Conservation (phyloP, 2,113 vertebrate genomes). For the Ctenodactylus gundi region DNA sequence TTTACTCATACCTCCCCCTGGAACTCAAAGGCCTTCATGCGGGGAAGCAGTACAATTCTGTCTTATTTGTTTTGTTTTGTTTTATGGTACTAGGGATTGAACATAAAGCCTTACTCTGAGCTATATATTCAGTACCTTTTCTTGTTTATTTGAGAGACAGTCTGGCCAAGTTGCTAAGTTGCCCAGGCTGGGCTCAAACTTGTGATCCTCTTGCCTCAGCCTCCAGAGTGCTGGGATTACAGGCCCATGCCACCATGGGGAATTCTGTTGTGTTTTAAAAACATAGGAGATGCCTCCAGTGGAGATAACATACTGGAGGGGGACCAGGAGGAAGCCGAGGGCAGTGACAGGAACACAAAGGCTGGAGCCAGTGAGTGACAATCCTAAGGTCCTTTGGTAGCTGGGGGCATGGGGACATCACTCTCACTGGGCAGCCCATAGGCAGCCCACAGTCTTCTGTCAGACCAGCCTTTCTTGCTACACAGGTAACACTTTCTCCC, state of each 20-base stretch:
- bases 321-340: not conserved
- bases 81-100: too few species aligned
- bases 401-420: not conserved
- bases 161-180: too few species aligned
- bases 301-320: not conserved
- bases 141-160: too few species aligned
- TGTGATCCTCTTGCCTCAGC: too few species aligned
- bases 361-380: not conserved
- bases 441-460: not conserved
- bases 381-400: not conserved
- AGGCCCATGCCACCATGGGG: too few species aligned
- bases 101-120: too few species aligned
- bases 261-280: too few species aligned
- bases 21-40: not conserved
- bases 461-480: not conserved
- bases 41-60: not conserved
- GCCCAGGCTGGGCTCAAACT: too few species aligned
- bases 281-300: not conserved
- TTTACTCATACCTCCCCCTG: slow-evolving; percentile 21
- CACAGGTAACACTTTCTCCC: not conserved
- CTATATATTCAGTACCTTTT: too few species aligned
- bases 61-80: too few species aligned
- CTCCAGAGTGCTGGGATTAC: too few species aligned
- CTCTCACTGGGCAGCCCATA: not conserved
- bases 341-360: fast-evolving